Base-by-base conservation (phyloP, 2,797 vertebrate species). In the Phoxinus dragarum region DNA sequence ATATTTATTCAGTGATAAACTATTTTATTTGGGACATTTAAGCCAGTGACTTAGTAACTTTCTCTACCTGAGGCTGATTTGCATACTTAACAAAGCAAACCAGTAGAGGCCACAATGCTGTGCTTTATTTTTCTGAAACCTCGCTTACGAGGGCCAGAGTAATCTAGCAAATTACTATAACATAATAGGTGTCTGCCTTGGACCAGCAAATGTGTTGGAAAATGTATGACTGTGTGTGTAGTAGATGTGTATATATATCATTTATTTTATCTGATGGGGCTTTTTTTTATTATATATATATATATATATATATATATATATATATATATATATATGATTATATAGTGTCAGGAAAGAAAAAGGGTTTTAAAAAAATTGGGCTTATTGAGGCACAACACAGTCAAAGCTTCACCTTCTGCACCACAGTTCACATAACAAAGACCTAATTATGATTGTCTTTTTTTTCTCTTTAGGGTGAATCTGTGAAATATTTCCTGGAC, bases 401-500 rank as follows among this genome's bases (percentile, higher is more conserved):
- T n/a, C 5, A 23, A 68, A 61, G 47, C 19, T 61, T 38, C 21
- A 23, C 40, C 1, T 10, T n/a, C 5, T 66, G 47, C 21, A 56
- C 40, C 7, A 56, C 11, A 83, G 64, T n/a, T 79, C 19, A 56
- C 12, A 75, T 31, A 10, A 23, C 49, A 6, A 1, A 17, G 59
- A 19, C 0, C n/a, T 47, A 71, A 91, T 85, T 92, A 84, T 91
- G 72, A 86, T 21, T 40, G 6, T 89, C 76, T 88, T 91, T 93
- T 81, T 84, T 94, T 88, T 92, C 87, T 90, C 16, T 88, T 78
- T 94, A 99, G 98, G 98, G 98, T 82, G 98, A 99, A 96, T 98
- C 98, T 77, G 98, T 99, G 91, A 99, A 99, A 94, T 99, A 99
- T 95, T 99, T 99, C 95, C 95, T 99, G 97, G 98, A 99, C 95